phyloP scores from a whole-genome alignment of 1,140 invertebrate species.

The Musca vetustissima region DNA sequence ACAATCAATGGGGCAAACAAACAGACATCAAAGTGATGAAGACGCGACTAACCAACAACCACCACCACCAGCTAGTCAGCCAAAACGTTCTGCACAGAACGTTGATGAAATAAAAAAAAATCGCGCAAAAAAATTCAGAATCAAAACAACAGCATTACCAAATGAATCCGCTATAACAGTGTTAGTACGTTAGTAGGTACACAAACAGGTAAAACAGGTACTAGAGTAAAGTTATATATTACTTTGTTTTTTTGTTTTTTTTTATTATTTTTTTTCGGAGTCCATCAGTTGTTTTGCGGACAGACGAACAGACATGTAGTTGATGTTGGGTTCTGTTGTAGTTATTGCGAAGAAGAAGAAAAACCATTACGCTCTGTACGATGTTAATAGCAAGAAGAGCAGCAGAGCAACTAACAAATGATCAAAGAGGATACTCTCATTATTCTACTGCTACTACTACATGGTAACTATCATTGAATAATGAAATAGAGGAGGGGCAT shows the following conservation, averaged over 20 bases:
- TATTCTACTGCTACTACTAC: too few relatives aligned
- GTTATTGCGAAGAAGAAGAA: too few relatives aligned
- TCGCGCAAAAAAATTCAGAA: conserved; percentile 3
- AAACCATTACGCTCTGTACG: too few relatives aligned
- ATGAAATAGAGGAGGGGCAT: too few relatives aligned
- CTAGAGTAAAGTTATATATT: conserved; percentile 31
- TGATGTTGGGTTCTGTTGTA: too few relatives aligned
- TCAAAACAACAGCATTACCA: conserved; percentile 17
- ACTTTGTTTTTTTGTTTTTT: not conserved
- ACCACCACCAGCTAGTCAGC: too few relatives aligned
- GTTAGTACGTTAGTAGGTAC: conserved; percentile 57
- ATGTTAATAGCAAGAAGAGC: too few relatives aligned
- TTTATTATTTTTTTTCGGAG: not conserved
- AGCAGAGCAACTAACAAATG: too few relatives aligned
- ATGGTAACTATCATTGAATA: too few relatives aligned
- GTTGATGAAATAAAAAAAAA: conserved; percentile 5
- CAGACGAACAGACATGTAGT: too few relatives aligned
- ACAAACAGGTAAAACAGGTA: conserved; percentile 56
- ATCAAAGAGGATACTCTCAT: too few relatives aligned
- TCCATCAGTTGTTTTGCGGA: too few relatives aligned
- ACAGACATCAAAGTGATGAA: conserved; percentile 23
- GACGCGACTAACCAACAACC: not conserved
- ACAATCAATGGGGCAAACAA: not conserved
- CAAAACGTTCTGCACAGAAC: not conserved
- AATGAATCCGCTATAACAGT: conserved; percentile 53